These are phyloP conservation scores for Peromyscus californicus DNA, from an alignment of 2,113 vertebrate species.

Conservation along the genomic window DNA sequence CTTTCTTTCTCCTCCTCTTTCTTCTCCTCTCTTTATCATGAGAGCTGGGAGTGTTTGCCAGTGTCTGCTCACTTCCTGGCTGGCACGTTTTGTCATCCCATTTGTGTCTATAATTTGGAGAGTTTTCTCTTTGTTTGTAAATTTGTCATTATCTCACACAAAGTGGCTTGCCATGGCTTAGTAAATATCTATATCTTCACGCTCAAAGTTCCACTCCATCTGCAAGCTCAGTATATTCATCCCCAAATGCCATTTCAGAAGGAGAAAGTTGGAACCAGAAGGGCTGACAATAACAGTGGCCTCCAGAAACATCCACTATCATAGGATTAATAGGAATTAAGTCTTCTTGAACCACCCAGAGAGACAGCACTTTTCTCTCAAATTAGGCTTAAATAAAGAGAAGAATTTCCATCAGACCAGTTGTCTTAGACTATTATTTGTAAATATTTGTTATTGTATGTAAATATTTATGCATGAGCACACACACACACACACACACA, in stretches of 20 bases:
- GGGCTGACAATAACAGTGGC: neutral
- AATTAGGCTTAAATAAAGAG: neutral
- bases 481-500: too few relatives aligned
- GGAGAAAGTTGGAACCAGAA: slow-evolving; percentile 51
- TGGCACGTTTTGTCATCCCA: slow-evolving; percentile 32
- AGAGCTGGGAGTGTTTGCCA: slow-evolving; percentile 12
- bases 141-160: slow-evolving; percentile 73
- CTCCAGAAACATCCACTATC: slow-evolving; percentile 14
- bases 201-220: slow-evolving; percentile 6
- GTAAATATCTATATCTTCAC: slow-evolving; percentile 71
- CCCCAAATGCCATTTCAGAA: neutral
- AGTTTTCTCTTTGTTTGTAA: slow-evolving; percentile 73
- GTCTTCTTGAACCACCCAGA: neutral
- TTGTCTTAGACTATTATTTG: neutral
- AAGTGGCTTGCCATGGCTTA: slow-evolving; percentile 21
- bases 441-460: neutral
- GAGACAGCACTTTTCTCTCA: neutral
- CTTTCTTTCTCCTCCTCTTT: neutral
- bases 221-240: neutral
- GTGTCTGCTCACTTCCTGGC: neutral
- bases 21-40: neutral
- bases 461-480: neutral
- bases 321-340: slow-evolving; percentile 66
- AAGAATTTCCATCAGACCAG: fast-evolving
- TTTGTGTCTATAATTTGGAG: slow-evolving; percentile 70